phyloP scores from a whole-genome alignment of 2,113 vertebrate genomes.

The Ceyx melanurus region DNA sequence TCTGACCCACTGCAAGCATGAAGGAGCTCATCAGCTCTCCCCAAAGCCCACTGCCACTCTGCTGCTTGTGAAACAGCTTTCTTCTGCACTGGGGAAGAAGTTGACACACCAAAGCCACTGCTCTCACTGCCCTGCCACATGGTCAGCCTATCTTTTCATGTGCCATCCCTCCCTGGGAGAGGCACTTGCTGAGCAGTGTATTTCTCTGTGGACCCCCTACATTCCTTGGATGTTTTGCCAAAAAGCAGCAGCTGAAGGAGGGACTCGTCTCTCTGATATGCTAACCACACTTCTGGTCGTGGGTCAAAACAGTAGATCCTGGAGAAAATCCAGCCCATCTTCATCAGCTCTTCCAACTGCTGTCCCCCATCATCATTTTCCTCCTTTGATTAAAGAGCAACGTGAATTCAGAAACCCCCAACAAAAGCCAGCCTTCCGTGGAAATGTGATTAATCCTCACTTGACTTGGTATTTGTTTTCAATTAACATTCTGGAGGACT shows the following conservation, averaged over 20 bases:
- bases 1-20: not conserved
- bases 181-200: not conserved
- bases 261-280: not conserved
- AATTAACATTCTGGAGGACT: conserved; percentile 36
- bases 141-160: not conserved
- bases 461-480: conserved; percentile 58
- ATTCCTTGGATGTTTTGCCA: not conserved
- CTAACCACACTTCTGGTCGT: not conserved
- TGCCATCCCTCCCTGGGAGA: not conserved
- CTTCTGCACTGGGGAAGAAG: not conserved
- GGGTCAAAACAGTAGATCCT: conserved; percentile 29
- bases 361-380: not conserved
- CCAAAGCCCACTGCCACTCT: not conserved
- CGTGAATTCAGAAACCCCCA: not conserved
- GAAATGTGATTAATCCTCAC: conserved; percentile 41
- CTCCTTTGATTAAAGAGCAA: conserved; percentile 4
- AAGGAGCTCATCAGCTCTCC: not conserved
- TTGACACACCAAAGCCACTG: not conserved
- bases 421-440: not conserved
- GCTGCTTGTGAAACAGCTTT: not conserved
- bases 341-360: conserved; percentile 34
- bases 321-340: conserved; percentile 28
- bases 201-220: not conserved
- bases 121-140: not conserved
- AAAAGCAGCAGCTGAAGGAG: not conserved